Percentiles rank a stretch among this genome's conserved stretches.
Conservation (phyloP, 2,113 vertebrate species). For the Alces alces region DNA sequence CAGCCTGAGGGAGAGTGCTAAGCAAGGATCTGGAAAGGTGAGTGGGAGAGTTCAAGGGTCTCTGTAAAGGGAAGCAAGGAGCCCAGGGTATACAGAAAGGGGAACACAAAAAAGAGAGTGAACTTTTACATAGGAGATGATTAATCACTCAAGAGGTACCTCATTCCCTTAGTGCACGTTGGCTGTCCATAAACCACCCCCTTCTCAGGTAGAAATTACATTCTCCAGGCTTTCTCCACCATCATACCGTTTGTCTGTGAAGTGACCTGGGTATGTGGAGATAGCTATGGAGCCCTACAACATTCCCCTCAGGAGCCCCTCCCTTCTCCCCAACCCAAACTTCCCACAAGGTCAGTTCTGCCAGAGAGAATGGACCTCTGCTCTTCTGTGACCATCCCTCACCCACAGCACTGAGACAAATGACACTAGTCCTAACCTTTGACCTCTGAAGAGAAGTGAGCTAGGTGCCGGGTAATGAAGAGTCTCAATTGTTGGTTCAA, state of each 20-base stretch:
- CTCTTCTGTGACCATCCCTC: constrained; percentile 17
- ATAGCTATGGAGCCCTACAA: not conserved
- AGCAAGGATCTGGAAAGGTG: not conserved
- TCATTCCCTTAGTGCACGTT: not conserved
- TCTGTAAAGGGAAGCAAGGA: not conserved
- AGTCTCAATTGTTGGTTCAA: constrained; percentile 91
- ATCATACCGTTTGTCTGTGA: not conserved
- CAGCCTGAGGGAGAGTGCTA: not conserved
- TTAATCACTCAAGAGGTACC: not conserved
- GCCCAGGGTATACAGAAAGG: not conserved
- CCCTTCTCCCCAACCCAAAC: not conserved
- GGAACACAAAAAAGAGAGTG: not conserved
- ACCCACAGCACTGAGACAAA: constrained; percentile 53
- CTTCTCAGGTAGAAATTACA: not conserved
- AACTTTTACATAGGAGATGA: constrained; percentile 2
- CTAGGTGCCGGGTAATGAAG: constrained; percentile 91
- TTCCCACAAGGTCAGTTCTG: constrained; percentile 32
- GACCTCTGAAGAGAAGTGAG: constrained; percentile 94
- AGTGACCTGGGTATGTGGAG: not conserved
- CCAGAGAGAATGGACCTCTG: not conserved
- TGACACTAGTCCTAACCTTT: constrained; percentile 87
- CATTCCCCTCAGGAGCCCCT: not conserved
- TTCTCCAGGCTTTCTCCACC: not conserved
- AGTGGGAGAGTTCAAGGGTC: not conserved
- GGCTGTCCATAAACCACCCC: not conserved